A percentile compares a stretch with the other conserved stretches of the same genome.
Conservation (phyloP, 2,797 vertebrate species). For the Eulemur mongoz region DNA sequence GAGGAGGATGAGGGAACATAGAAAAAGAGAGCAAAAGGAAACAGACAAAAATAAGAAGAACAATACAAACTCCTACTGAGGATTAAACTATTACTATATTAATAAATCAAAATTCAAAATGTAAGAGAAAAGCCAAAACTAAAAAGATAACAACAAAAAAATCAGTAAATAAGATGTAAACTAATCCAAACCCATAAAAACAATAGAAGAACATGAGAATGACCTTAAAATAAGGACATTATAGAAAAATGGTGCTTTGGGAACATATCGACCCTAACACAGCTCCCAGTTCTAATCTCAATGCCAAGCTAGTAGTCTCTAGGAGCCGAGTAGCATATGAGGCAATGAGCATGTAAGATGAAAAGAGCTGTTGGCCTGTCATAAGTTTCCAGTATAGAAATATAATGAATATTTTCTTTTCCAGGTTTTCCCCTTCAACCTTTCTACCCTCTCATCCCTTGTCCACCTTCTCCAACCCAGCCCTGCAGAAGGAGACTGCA, state of each 20-base stretch:
- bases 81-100: neutral
- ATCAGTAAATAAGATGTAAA: neutral
- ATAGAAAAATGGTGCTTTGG: neutral
- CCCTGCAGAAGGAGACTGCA: rapidly evolving
- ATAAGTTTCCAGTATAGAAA: neutral
- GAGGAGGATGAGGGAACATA: neutral
- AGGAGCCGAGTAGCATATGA: neutral
- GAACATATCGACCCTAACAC: neutral
- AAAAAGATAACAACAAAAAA: neutral
- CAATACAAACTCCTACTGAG: neutral
- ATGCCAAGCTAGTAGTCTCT: neutral
- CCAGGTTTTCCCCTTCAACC: neutral
- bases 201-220: neutral
- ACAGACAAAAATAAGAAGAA: neutral
- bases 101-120: neutral
- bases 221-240: neutral
- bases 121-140: neutral
- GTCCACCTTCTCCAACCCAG: neutral
- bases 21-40: neutral
- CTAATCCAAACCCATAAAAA: neutral
- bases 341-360: rapidly evolving
- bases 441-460: neutral
- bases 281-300: neutral
- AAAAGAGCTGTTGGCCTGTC: neutral
- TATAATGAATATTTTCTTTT: neutral